These are phyloP conservation scores for Anneissia japonica DNA, from an alignment of 35 echinoderm and acorn worm species.

Conservation along the genomic window DNA sequence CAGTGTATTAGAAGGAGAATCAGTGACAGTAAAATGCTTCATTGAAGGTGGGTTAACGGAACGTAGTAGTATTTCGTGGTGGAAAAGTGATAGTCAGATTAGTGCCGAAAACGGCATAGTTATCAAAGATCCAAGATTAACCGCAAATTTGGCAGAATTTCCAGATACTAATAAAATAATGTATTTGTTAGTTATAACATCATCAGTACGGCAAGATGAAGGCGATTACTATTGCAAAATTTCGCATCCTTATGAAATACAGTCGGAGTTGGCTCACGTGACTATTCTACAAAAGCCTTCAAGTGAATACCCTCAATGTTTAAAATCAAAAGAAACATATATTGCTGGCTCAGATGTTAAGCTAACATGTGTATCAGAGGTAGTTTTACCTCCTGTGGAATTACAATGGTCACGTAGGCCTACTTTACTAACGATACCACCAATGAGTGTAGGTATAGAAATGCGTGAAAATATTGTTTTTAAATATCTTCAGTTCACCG, in stretches of 20 bases:
- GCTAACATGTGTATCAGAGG: not conserved
- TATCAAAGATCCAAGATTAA: not conserved
- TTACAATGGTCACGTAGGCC: not conserved
- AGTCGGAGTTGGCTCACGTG: not conserved
- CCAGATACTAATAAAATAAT: no score
- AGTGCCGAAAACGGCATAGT: not conserved
- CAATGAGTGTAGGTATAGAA: not conserved
- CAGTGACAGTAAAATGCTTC: not conserved
- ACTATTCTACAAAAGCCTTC: not conserved
- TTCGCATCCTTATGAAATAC: not conserved
- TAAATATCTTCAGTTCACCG: not conserved
- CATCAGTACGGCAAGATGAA: not conserved
- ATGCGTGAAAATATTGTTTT: not conserved
- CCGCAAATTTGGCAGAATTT: not conserved
- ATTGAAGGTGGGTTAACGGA: not conserved
- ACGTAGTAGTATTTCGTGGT: not conserved
- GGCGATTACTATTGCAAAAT: not conserved
- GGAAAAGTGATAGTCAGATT: not conserved
- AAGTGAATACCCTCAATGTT: not conserved
- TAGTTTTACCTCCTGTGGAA: not conserved
- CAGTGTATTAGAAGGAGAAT: not conserved
- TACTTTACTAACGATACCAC: not conserved
- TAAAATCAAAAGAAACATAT: not conserved
- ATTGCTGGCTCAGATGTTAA: not conserved
- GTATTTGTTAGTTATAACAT: no score